Conservation (phyloP, 1,140 invertebrate genomes). For the Araneus ventricosus region DNA sequence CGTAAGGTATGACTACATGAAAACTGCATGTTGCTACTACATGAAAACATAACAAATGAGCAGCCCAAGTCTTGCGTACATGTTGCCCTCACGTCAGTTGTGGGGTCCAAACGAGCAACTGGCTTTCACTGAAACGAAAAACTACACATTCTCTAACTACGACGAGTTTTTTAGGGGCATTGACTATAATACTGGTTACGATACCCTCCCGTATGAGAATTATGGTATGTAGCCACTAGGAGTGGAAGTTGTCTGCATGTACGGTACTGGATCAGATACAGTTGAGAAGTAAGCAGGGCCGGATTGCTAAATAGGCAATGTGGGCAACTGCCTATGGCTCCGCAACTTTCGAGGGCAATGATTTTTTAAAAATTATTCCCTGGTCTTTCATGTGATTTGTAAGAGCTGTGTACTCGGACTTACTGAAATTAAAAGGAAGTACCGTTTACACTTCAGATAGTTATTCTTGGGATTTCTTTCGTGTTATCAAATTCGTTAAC, state of each 20-base stretch:
- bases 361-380: no score
- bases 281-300: conserved; percentile 91
- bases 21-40: no score
- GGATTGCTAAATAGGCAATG: no score
- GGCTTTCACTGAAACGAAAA: conserved; percentile 86
- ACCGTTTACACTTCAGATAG: no score
- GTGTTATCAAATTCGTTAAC: no score
- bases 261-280: conserved; percentile 86
- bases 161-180: conserved; percentile 92
- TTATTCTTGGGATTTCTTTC: no score
- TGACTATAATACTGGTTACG: conserved; percentile 89
- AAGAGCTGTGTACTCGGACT: no score
- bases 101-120: conserved; percentile 92
- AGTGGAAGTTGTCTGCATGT: conserved; percentile 95
- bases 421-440: no score
- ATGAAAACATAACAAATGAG: conserved; percentile 93
- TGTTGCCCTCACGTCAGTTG: conserved; percentile 92
- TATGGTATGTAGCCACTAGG: conserved; percentile 87
- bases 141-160: conserved; percentile 92
- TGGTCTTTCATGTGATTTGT: no score
- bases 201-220: conserved; percentile 87
- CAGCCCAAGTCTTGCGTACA: conserved; percentile 94
- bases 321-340: no score
- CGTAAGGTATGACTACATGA: conserved; percentile 87
- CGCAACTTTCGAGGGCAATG: no score